Conservation (phyloP, 2,888 invertebrate genomes). For the Melanostoma scalare region DNA sequence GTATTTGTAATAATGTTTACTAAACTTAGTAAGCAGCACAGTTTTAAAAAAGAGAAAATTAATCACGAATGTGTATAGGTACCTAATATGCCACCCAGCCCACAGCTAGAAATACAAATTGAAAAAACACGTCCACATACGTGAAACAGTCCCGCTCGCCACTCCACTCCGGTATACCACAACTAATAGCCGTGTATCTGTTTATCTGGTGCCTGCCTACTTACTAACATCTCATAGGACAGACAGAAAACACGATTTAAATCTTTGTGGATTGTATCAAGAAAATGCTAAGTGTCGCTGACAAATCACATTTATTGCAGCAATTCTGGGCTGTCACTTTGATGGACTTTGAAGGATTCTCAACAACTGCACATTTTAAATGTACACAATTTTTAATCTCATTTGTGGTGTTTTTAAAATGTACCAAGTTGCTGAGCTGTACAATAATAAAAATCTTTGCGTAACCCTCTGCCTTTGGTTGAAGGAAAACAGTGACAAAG, state of each 20-base stretch:
- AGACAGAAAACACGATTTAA: slow-evolving; percentile 65
- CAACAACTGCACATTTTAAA: slow-evolving; percentile 73
- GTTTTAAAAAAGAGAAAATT: too few species aligned
- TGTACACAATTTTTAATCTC: slow-evolving; percentile 72
- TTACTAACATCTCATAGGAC: slow-evolving; percentile 67
- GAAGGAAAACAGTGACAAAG: not conserved
- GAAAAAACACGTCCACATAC: slow-evolving; percentile 52
- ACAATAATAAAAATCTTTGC: slow-evolving; percentile 49
- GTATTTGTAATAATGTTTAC: too few species aligned
- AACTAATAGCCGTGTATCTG: slow-evolving; percentile 42
- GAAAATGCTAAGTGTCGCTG: slow-evolving; percentile 72
- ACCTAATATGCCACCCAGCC: slow-evolving; percentile 56
- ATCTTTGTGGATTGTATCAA: slow-evolving; percentile 71
- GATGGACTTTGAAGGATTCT: slow-evolving; percentile 74
- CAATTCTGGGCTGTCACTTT: slow-evolving; percentile 71
- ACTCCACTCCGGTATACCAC: slow-evolving; percentile 20
- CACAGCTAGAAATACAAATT: slow-evolving; percentile 56
- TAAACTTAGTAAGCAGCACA: too few species aligned
- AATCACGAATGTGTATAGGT: too few species aligned
- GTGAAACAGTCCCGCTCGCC: slow-evolving; percentile 16
- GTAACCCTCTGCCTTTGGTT: slow-evolving; percentile 57
- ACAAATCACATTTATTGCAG: slow-evolving; percentile 73
- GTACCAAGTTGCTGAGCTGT: slow-evolving; percentile 28
- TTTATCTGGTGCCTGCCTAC: slow-evolving; percentile 58
- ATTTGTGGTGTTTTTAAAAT: slow-evolving; percentile 54